phyloP scores from a whole-genome alignment of 2,113 vertebrate species.

The Phrynosoma platyrhinos region DNA sequence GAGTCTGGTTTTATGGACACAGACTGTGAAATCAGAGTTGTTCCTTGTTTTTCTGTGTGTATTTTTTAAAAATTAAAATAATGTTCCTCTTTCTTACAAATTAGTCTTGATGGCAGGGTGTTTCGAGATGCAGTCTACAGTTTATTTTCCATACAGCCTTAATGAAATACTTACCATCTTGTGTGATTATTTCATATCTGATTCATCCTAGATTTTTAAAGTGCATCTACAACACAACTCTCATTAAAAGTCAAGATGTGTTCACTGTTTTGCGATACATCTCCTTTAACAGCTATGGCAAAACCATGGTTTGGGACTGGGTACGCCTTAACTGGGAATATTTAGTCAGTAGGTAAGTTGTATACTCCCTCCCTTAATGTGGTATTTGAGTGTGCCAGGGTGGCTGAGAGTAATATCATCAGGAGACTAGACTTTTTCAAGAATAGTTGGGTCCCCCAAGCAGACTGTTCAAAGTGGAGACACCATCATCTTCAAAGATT shows the following conservation, averaged over 20 bases:
- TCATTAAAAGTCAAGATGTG: constrained; percentile 92
- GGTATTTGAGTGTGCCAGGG: no score
- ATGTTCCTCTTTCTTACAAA: constrained; percentile 15
- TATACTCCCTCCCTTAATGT: no score
- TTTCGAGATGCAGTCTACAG: constrained; percentile 21
- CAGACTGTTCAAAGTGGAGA: no score
- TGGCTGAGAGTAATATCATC: no score
- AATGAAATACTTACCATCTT: background rate
- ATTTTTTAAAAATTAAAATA: background rate
- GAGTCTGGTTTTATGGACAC: background rate
- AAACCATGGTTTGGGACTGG: constrained; percentile 97
- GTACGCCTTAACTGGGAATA: constrained; percentile 94
- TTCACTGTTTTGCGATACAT: constrained; percentile 92
- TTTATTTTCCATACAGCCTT: constrained; percentile 5
- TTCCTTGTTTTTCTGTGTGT: no score
- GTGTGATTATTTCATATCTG: constrained; percentile 37
- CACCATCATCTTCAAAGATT: no score
- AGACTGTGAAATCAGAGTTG: background rate
- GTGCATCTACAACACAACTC: constrained; percentile 78
- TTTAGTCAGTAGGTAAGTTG: constrained; percentile 86
- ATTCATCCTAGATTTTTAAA: constrained; percentile 84
- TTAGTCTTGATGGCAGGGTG: background rate
- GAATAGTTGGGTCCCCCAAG: no score
- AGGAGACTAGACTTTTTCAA: no score
- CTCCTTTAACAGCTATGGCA: constrained; percentile 87